A percentile compares a stretch with the other conserved stretches of the same genome.
These are phyloP conservation scores for Garrulus glandarius DNA, from an alignment of 2,797 vertebrate species.

Conservation along the genomic window DNA sequence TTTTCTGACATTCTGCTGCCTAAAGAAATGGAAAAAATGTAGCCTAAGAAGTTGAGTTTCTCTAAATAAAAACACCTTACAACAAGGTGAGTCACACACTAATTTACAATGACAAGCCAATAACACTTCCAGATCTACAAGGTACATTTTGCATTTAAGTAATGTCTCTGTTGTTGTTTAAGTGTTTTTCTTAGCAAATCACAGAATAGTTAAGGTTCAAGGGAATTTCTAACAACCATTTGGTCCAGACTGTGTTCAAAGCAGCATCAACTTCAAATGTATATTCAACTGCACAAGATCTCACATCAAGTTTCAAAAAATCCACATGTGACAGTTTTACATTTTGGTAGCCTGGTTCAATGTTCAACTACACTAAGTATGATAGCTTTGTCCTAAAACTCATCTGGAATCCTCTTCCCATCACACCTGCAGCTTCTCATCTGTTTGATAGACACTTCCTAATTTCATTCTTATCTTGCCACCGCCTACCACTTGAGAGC, in stretches of 20 bases:
- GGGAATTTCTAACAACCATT: background rate
- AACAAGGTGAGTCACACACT: background rate
- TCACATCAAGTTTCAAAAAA: background rate
- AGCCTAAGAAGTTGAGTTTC: background rate
- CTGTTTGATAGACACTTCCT: background rate
- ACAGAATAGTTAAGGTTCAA: background rate
- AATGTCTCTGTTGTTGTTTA: background rate
- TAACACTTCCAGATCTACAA: background rate
- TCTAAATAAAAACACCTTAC: background rate
- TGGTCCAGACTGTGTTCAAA: background rate
- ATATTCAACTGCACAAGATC: background rate
- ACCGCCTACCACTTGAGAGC: background rate
- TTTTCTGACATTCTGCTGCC: constrained; percentile 76
- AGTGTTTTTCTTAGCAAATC: background rate
- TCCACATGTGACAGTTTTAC: background rate
- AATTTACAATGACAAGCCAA: background rate
- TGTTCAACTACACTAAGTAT: background rate
- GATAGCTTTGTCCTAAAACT: background rate
- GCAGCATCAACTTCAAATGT: background rate
- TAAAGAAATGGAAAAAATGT: constrained; percentile 11
- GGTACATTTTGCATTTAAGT: background rate
- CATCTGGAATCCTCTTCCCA: background rate
- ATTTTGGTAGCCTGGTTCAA: background rate
- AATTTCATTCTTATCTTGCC: background rate
- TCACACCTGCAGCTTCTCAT: background rate